These are phyloP conservation scores for Myotis pilosus DNA, from an alignment of 2,797 vertebrate species.

Conservation along the genomic window DNA sequence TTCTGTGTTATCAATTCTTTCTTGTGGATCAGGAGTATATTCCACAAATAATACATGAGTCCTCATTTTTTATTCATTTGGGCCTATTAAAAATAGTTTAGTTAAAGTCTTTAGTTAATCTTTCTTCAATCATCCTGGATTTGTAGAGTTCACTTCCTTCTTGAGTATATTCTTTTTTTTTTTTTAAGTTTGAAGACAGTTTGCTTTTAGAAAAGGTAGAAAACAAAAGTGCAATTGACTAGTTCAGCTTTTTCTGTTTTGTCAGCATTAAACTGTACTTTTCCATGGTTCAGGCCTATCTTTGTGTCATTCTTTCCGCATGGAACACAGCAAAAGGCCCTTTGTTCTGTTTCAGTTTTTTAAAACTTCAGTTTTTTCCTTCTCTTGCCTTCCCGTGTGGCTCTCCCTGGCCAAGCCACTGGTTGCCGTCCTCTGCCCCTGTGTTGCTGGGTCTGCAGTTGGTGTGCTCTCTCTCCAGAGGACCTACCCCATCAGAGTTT, in stretches of 20 bases:
- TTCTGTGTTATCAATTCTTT: neutral
- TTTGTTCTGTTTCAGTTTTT: constrained; percentile 7
- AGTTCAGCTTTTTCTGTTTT: neutral
- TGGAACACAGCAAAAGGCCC: neutral
- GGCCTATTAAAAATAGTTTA: neutral
- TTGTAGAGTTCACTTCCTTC: neutral
- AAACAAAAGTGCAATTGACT: neutral
- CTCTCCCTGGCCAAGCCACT: neutral
- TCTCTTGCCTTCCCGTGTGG: neutral
- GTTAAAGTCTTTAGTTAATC: neutral
- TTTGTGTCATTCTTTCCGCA: neutral
- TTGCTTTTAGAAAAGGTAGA: neutral
- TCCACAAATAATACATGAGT: neutral
- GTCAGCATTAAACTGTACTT: neutral
- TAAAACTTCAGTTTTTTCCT: neutral
- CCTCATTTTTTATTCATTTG: neutral
- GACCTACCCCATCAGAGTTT: neutral
- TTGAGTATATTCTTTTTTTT: neutral
- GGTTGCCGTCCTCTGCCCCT: neutral
- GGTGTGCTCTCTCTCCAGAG: neutral
- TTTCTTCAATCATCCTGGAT: neutral
- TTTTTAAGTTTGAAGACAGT: neutral
- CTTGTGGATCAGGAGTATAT: neutral
- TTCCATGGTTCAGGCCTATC: neutral
- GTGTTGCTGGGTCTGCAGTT: neutral